Evolutionary conservation across 1,140 invertebrate species (phyloP), one percentile per base, ranked within the genome.

Genomic region (Cydia splendana): DNA sequence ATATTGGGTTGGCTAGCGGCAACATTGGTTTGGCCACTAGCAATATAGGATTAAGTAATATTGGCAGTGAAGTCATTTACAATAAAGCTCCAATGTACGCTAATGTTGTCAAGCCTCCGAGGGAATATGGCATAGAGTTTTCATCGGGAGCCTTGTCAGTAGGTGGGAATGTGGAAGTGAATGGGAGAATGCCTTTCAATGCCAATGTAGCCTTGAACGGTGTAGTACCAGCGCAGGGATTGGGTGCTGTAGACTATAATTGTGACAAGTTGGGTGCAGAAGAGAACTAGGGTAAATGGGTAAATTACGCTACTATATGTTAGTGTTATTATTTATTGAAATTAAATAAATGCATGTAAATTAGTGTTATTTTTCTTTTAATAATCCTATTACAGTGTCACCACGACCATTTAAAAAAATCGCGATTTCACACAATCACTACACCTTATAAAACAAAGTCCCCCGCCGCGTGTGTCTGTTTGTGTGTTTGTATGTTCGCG

Each of bases 91-190:
- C 30, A 71, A 71, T 42, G 67, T 71, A 45, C 9, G 67, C 67
- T 10, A 71, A 71, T 18, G n/a, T 71, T 18, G 67, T 71, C 10
- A 71, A 71, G 4, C 67, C 67, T 42, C 67, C 67, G 4, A 71
- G 67, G 18, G 67, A 71, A 2, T 71, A 71, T 38, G 67, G 67
- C 0, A 71, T 71, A 0, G 67, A 71, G 24, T 71, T 71, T 71
- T 34, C n/a, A 2, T 34, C 30, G 2, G 67, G 34, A 10, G 67
- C 67, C 0, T 20, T 71, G n/a, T n/a, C 15, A 42, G 67, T 71
- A 0, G 34, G 34, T 0, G 67, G 67, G 6, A 38, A 24, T 45
- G 67, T 71, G 12, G 30, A 71, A 42, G 67, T 71, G n/a, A 71
- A 38, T 20, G 67, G 67, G 20, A 71, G 30, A 4, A 45, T 71